Conservation (phyloP, 2,113 vertebrate species). For the Puntigrus tetrazona region DNA sequence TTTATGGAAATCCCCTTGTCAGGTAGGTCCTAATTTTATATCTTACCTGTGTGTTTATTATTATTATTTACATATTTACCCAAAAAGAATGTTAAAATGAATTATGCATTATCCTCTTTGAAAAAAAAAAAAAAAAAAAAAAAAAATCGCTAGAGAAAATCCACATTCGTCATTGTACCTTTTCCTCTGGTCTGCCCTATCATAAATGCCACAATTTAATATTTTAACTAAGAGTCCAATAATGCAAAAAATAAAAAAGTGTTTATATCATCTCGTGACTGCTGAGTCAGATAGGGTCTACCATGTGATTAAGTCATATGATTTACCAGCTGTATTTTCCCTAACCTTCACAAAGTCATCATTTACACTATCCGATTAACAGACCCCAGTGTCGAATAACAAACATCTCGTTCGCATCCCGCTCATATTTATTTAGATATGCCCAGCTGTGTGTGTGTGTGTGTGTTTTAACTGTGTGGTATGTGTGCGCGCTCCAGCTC, state of each 20-base stretch:
- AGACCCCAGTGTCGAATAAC: neutral
- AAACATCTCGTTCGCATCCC: neutral
- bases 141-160: neutral
- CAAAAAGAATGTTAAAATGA: neutral
- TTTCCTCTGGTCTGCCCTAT: neutral
- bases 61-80: neutral
- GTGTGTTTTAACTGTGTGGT: neutral
- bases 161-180: neutral
- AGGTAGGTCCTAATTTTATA: neutral
- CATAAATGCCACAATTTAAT: neutral
- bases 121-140: no score
- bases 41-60: neutral
- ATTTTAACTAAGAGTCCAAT: neutral
- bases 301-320: conserved; percentile 59
- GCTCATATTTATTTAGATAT: neutral
- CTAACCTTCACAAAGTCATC: neutral
- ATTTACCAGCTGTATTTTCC: conserved; percentile 22
- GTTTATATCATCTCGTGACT: conserved; percentile 5
- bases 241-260: neutral
- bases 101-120: neutral
- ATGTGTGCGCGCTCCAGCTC: neutral
- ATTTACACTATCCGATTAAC: neutral
- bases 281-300: conserved; percentile 4
- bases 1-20: neutral
- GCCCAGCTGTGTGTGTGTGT: neutral